Percentiles rank a stretch among this genome's conserved stretches.
phyloP scores from a whole-genome alignment of 2,797 vertebrate genomes.

The Iguana delicatissima region DNA sequence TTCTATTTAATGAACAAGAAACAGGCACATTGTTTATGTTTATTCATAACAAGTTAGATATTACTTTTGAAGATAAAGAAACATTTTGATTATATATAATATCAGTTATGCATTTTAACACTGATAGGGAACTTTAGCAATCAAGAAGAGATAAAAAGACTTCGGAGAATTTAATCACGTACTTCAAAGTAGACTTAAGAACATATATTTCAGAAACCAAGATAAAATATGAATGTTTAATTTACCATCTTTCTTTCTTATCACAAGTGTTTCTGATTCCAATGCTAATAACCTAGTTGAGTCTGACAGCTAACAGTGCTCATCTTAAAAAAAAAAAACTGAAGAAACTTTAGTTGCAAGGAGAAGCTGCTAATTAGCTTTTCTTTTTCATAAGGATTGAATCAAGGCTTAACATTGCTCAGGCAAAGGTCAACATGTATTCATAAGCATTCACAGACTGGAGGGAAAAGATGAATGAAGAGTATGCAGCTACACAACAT shows the following conservation, averaged over 20 bases:
- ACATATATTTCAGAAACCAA: slow-evolving; percentile 77
- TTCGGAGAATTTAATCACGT: slow-evolving; percentile 73
- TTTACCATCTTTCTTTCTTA: slow-evolving; percentile 71
- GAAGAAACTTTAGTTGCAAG: slow-evolving; percentile 54
- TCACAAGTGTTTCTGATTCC: slow-evolving; percentile 67
- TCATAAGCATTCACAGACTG: slow-evolving; percentile 18
- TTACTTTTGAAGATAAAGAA: slow-evolving; percentile 78
- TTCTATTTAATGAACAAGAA: slow-evolving; percentile 77
- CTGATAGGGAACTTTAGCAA: slow-evolving; percentile 78
- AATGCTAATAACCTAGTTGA: slow-evolving; percentile 76
- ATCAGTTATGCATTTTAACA: slow-evolving; percentile 71
- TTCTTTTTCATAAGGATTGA: neutral
- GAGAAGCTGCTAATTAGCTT: slow-evolving; percentile 57
- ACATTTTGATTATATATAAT: slow-evolving; percentile 75
- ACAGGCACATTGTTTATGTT: slow-evolving; percentile 76
- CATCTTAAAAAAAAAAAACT: neutral
- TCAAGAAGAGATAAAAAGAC: slow-evolving; percentile 77
- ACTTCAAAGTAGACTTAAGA: slow-evolving; percentile 78
- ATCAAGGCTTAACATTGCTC: slow-evolving; percentile 30
- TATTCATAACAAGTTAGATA: slow-evolving; percentile 77
- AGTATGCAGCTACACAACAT: neutral
- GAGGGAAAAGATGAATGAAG: slow-evolving; percentile 13
- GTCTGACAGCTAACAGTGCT: slow-evolving; percentile 58
- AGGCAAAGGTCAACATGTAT: neutral
- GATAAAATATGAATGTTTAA: slow-evolving; percentile 79